Evolutionary conservation across 2,797 vertebrate genomes (phyloP).

Genomic region (Takifugu rubripes): DNA sequence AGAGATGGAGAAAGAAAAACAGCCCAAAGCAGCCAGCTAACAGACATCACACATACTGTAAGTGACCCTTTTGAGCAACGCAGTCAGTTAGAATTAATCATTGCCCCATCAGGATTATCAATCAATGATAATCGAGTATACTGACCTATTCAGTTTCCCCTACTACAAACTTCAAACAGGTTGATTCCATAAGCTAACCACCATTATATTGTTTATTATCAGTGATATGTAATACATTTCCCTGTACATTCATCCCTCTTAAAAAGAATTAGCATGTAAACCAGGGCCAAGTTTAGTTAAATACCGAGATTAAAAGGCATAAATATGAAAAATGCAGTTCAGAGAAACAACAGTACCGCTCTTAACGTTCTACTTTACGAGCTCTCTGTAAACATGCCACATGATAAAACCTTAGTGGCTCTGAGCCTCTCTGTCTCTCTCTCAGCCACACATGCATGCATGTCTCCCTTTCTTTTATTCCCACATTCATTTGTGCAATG

Average conservation of each 20-base stretch:
- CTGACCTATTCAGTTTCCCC: too few species aligned
- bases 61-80: conserved; percentile 20
- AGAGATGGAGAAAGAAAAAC: conserved; percentile 48
- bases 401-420: conserved; percentile 38
- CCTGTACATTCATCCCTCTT: too few species aligned
- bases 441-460: conserved; percentile 1
- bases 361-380: conserved; percentile 16
- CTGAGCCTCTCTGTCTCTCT: conserved; percentile 22
- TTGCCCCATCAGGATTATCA: neutral
- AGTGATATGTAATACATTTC: too few species aligned
- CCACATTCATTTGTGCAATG: conserved; percentile 40
- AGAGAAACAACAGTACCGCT: too few species aligned
- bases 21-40: conserved; percentile 36
- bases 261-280: too few species aligned
- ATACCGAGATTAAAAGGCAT: too few species aligned
- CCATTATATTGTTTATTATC: too few species aligned
- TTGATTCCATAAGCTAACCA: too few species aligned
- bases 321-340: too few species aligned
- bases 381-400: conserved; percentile 6
- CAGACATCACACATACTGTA: conserved; percentile 8
- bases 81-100: conserved; percentile 8
- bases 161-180: too few species aligned
- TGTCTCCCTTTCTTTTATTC: conserved; percentile 22
- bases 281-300: too few species aligned
- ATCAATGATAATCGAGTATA: too few species aligned